Evolutionary conservation across 2,888 invertebrate genomes (phyloP).

Genomic region (Mystacides longicornis): DNA sequence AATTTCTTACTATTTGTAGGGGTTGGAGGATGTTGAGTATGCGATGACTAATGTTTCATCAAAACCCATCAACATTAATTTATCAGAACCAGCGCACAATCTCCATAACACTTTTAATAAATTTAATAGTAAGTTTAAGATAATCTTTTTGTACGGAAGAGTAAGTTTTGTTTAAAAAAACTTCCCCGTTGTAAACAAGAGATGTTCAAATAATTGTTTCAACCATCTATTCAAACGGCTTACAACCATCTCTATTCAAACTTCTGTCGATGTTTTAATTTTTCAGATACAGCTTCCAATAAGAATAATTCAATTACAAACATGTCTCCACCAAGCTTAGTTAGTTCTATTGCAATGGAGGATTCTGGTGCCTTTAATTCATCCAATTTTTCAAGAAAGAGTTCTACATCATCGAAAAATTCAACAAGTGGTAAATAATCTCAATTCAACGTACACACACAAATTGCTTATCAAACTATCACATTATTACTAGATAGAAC

Average conservation of each 20-base stretch:
- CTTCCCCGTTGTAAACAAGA: too few relatives aligned
- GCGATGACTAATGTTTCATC: slow-evolving; percentile 28
- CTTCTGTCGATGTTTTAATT: not conserved
- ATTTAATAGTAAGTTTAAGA: slow-evolving; percentile 14
- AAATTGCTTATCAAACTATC: too few relatives aligned
- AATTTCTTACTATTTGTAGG: too few relatives aligned
- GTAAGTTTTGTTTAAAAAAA: too few relatives aligned
- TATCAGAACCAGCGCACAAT: slow-evolving; percentile 46
- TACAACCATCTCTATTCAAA: too few relatives aligned
- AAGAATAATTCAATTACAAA: slow-evolving; percentile 45
- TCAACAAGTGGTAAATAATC: not conserved
- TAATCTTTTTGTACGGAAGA: too few relatives aligned
- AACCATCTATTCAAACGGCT: too few relatives aligned
- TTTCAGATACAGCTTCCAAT: slow-evolving; percentile 34
- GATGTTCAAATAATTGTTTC: too few relatives aligned
- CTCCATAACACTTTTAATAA: slow-evolving; percentile 47
- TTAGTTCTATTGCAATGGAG: slow-evolving; percentile 49
- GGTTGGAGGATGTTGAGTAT: slow-evolving; percentile 24
- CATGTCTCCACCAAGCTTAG: slow-evolving; percentile 52
- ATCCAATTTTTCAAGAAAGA: slow-evolving; percentile 22
- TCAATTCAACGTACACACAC: too few relatives aligned
- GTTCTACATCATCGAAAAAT: slow-evolving; percentile 16
- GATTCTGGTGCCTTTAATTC: slow-evolving; percentile 31
- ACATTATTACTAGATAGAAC: too few relatives aligned
- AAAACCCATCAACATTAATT: slow-evolving; percentile 45